Evolutionary conservation across 2,113 vertebrate genomes (phyloP).

Genomic region (Hymenochirus boettgeri): DNA sequence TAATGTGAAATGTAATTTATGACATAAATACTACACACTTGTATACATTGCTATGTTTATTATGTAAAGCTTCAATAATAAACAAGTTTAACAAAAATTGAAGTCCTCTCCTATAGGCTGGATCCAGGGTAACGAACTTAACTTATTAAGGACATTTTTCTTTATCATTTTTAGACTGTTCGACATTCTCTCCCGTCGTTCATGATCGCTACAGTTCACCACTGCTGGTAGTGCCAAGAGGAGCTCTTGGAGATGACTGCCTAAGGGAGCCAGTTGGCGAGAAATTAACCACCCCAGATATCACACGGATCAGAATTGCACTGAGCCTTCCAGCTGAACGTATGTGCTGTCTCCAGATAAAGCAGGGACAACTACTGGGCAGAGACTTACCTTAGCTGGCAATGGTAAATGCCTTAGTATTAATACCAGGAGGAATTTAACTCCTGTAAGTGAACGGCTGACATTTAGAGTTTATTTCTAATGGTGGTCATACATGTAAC

Average conservation of each 20-base stretch:
- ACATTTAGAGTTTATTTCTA: too few relatives aligned
- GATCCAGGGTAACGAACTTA: too few relatives aligned
- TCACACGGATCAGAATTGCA: conserved; percentile 63
- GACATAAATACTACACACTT: too few relatives aligned
- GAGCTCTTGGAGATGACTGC: conserved; percentile 84
- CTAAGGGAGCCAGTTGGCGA: conserved; percentile 59
- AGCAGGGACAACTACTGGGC: conserved; percentile 71
- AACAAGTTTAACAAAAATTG: too few relatives aligned
- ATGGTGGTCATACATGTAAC: too few relatives aligned
- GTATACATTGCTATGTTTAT: too few relatives aligned
- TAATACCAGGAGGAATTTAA: too few relatives aligned
- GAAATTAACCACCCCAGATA: conserved; percentile 54
- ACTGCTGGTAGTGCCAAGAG: conserved; percentile 89
- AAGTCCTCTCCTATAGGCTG: too few relatives aligned
- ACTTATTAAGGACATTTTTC: neutral
- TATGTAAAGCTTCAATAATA: too few relatives aligned
- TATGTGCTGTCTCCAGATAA: conserved; percentile 63
- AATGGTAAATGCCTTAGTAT: conserved; percentile 76
- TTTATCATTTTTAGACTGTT: conserved; percentile 64
- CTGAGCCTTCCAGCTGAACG: conserved; percentile 51
- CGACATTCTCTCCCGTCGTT: conserved; percentile 73
- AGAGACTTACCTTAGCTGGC: conserved; percentile 74
- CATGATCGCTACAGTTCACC: conserved; percentile 94
- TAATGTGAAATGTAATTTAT: too few relatives aligned
- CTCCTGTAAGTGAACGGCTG: too few relatives aligned